Conservation (phyloP, 2,888 invertebrate species). For the Drosophila limbata region DNA sequence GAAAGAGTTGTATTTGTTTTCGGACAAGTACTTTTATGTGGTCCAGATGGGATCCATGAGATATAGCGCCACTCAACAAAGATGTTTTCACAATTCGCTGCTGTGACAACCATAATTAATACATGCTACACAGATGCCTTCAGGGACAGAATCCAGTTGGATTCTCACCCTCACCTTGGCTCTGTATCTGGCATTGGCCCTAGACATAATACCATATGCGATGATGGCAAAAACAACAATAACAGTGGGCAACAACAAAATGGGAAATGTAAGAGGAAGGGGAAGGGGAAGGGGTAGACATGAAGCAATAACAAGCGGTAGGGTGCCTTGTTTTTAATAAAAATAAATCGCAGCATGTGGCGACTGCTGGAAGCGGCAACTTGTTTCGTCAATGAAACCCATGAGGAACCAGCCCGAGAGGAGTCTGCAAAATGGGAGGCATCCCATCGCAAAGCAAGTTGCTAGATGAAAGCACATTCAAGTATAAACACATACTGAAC, state of each 20-base stretch:
- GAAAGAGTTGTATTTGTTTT: background rate
- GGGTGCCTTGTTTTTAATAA: conserved; percentile 55
- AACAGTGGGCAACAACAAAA: conserved; percentile 25
- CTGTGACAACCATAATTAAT: conserved; percentile 68
- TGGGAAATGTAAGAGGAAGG: background rate
- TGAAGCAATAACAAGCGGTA: conserved; percentile 23
- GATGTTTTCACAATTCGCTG: conserved; percentile 51
- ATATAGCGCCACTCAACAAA: conserved; percentile 27
- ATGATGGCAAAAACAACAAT: conserved; percentile 31
- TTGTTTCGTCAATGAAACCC: conserved; percentile 40
- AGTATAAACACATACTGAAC: conserved; percentile 10
- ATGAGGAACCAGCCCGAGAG: conserved; percentile 7
- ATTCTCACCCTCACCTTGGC: conserved; percentile 15
- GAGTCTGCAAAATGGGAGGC: background rate
- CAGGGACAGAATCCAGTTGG: conserved; percentile 26
- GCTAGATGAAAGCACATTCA: conserved; percentile 18
- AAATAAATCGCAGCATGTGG: conserved; percentile 63
- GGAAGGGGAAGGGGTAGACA: conserved; percentile 13
- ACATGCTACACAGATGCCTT: conserved; percentile 48
- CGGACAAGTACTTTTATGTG: background rate
- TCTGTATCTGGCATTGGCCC: conserved; percentile 38
- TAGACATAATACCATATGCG: conserved; percentile 25
- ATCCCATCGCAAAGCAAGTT: conserved; percentile 9
- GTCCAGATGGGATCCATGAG: conserved; percentile 6
- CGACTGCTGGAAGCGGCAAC: conserved; percentile 36